Conservation (phyloP, 1,140 invertebrate genomes). For the Triops cancriformis region DNA sequence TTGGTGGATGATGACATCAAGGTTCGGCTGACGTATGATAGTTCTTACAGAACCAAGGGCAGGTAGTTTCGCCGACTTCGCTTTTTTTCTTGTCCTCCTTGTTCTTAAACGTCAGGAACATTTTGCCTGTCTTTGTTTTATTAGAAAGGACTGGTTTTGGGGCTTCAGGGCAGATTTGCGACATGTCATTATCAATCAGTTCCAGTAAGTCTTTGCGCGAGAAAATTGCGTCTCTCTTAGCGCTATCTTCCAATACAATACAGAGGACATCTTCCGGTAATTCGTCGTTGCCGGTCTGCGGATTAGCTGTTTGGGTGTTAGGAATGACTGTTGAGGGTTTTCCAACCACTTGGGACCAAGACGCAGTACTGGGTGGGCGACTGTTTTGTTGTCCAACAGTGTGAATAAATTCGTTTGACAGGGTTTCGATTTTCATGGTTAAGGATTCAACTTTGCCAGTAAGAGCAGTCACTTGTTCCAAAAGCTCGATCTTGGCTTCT, state of each 20-base stretch:
- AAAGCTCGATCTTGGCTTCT: not conserved
- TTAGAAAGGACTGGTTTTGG: not conserved
- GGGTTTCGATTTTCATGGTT: not conserved
- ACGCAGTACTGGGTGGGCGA: not conserved
- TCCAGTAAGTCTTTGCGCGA: not conserved
- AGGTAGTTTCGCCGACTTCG: constrained; percentile 8
- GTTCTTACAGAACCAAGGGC: constrained; percentile 16
- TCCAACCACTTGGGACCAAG: not conserved
- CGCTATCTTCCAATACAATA: not conserved
- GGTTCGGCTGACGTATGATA: not conserved
- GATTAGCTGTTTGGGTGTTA: not conserved
- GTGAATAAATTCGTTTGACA: not conserved
- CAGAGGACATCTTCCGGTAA: not conserved
- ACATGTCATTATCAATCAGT: not conserved
- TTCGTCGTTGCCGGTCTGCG: not conserved
- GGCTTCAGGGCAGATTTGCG: not conserved
- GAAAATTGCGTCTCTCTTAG: not conserved
- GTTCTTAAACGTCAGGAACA: not conserved
- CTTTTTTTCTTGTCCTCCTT: constrained; percentile 16
- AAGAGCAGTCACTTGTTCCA: not conserved
- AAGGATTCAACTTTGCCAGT: not conserved
- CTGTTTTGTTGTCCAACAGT: not conserved
- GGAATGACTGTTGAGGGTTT: not conserved
- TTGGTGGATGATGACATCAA: constrained; percentile 13
- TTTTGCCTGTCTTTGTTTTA: constrained; percentile 17